These are phyloP conservation scores for Meles meles DNA, from an alignment of 2,113 vertebrate genomes.

Conservation along the genomic window DNA sequence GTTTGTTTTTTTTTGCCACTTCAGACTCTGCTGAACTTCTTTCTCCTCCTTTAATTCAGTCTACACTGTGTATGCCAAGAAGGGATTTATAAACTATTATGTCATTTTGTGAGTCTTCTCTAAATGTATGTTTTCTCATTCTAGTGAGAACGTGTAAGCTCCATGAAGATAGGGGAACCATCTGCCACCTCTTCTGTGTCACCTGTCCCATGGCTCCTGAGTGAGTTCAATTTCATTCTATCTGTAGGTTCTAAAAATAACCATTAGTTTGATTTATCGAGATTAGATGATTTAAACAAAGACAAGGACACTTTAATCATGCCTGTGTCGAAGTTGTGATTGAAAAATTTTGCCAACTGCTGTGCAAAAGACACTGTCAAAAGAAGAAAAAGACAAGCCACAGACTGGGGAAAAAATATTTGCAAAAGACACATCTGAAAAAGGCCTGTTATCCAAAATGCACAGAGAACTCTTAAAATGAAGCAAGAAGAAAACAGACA, in stretches of 20 bases:
- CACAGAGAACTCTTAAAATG: not conserved
- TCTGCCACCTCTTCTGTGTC: not conserved
- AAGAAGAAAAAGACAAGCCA: not conserved
- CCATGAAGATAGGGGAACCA: not conserved
- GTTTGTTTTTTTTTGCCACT: not conserved
- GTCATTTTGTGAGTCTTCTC: not conserved
- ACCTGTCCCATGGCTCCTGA: not conserved
- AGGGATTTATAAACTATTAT: not conserved
- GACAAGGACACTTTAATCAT: not conserved
- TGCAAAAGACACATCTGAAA: not conserved
- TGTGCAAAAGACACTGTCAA: not conserved
- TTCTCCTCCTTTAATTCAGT: not conserved
- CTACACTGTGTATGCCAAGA: not conserved
- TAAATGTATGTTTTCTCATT: slow-evolving; percentile 26
- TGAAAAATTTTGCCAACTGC: slow-evolving; percentile 38
- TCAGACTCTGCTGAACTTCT: not conserved
- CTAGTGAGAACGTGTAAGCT: not conserved
- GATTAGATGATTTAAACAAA: not conserved
- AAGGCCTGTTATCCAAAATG: not conserved
- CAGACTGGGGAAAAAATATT: not conserved
- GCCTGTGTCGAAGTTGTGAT: not conserved
- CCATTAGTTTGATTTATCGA: not conserved
- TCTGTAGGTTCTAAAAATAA: not conserved
- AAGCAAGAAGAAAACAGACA: not conserved
- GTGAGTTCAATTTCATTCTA: not conserved